Conservation (phyloP, 1,140 invertebrate species). For the Drosophila lacertosa region DNA sequence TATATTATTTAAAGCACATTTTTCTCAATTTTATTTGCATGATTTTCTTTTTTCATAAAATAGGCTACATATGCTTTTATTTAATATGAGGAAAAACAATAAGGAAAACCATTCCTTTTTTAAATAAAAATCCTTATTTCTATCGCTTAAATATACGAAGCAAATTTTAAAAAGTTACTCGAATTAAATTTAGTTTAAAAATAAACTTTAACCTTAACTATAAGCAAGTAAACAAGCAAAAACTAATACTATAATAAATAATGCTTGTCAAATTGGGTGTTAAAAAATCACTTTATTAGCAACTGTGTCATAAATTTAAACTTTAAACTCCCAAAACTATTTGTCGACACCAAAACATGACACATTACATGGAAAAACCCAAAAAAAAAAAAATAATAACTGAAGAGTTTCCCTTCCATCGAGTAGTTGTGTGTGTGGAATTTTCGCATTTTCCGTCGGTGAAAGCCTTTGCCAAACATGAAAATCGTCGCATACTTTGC, state of each 20-base stretch:
- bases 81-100: not conserved
- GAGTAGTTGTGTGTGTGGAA: not conserved
- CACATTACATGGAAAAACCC: not conserved
- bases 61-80: slow-evolving; percentile 3
- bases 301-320: slow-evolving; percentile 9
- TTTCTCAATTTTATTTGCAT: slow-evolving; percentile 16
- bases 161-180: not conserved
- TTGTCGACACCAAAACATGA: not conserved
- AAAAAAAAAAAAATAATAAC: no score
- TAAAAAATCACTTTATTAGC: not conserved
- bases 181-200: not conserved
- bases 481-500: slow-evolving; percentile 48
- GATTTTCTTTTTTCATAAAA: slow-evolving; percentile 1
- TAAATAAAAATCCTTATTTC: no score
- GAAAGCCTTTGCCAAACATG: slow-evolving; percentile 34
- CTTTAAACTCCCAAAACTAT: not conserved
- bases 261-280: not conserved
- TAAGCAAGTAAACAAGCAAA: not conserved
- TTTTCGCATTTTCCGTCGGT: slow-evolving; percentile 12
- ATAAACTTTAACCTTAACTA: not conserved
- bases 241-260: not conserved
- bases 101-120: no score
- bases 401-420: no score
- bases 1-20: not conserved
- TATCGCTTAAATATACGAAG: no score